Conservation (phyloP, 2,797 vertebrate species). For the Siniperca undulata region DNA sequence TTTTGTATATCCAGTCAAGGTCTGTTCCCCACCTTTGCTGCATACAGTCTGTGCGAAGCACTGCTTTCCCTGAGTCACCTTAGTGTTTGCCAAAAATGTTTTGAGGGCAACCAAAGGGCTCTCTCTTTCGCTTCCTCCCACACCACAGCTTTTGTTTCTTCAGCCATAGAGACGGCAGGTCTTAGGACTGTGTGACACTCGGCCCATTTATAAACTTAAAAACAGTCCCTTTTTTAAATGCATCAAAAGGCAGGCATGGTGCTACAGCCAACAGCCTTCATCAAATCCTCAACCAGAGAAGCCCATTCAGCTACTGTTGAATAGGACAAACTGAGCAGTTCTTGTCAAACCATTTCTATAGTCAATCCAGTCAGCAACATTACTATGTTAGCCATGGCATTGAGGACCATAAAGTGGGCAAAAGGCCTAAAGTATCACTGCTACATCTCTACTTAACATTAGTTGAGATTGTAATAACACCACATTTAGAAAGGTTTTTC, state of each 20-base stretch:
- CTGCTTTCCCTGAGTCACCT: slow-evolving; percentile 49
- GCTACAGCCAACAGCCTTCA: slow-evolving; percentile 5
- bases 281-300: slow-evolving; percentile 12
- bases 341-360: neutral
- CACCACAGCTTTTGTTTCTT: slow-evolving; percentile 39
- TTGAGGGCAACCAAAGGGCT: slow-evolving; percentile 44
- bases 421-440: neutral
- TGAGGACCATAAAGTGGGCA: neutral
- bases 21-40: slow-evolving; percentile 39
- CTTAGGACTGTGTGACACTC: slow-evolving; percentile 14
- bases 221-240: slow-evolving; percentile 24
- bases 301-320: neutral
- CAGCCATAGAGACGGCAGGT: slow-evolving; percentile 15
- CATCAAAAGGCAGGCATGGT: slow-evolving; percentile 7
- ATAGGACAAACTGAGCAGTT: slow-evolving; percentile 5
- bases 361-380: neutral
- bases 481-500: neutral
- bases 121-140: slow-evolving; percentile 45
- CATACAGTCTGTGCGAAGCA: slow-evolving; percentile 34
- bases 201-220: slow-evolving; percentile 37
- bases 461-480: slow-evolving; percentile 2
- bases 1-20: slow-evolving; percentile 47
- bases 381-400: neutral
- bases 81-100: slow-evolving; percentile 57
- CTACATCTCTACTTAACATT: neutral